Percentiles rank a stretch among this genome's conserved stretches.
Evolutionary conservation across 2,113 vertebrate species (phyloP).

Genomic region (Halichoerus grypus): DNA sequence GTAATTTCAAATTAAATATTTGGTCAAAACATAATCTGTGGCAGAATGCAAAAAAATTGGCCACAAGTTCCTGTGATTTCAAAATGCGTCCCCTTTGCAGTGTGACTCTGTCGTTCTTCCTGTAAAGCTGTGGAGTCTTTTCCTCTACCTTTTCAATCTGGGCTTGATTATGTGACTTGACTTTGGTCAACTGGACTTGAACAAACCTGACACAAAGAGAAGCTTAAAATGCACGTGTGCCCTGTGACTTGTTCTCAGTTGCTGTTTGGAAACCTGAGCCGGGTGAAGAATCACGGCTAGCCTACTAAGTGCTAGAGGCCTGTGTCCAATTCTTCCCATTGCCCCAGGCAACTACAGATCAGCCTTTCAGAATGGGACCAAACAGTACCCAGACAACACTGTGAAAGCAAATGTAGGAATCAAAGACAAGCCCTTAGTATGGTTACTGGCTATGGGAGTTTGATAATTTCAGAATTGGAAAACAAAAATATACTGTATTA

Average conservation of each 20-base stretch:
- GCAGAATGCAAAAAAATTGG: neutral
- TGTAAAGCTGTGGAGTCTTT: neutral
- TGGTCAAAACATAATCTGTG: neutral
- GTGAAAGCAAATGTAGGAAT: neutral
- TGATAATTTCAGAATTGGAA: conserved; percentile 2
- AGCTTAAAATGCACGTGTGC: neutral
- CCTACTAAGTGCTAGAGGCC: neutral
- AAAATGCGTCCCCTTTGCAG: neutral
- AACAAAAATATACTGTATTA: neutral
- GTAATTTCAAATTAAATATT: conserved; percentile 21
- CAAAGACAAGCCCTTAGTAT: neutral
- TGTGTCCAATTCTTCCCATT: neutral
- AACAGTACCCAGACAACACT: neutral
- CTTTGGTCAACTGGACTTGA: neutral
- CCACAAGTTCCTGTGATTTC: neutral
- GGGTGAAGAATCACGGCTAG: neutral
- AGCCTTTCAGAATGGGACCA: neutral
- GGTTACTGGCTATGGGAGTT: neutral
- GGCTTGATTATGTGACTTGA: neutral
- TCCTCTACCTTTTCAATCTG: neutral
- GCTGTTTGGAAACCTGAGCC: neutral
- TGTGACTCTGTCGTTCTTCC: neutral
- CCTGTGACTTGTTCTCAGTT: neutral
- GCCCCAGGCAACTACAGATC: neutral
- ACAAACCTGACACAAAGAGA: neutral